phyloP scores from a whole-genome alignment of 2,797 vertebrate species.

The Antennarius maculatus region DNA sequence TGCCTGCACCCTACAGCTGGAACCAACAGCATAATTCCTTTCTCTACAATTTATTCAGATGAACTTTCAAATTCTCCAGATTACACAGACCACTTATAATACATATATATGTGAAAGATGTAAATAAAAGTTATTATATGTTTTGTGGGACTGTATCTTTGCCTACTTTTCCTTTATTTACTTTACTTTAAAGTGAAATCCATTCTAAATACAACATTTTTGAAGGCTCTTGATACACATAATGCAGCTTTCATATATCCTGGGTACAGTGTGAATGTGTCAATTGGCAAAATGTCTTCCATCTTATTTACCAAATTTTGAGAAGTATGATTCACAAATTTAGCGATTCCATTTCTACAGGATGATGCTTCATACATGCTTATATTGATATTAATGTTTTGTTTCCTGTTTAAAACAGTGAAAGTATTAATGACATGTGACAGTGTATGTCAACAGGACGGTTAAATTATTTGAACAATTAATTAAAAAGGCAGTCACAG shows the following conservation, averaged over 20 bases:
- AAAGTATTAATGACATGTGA: neutral
- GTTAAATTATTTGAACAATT: neutral
- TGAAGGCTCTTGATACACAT: too few species aligned
- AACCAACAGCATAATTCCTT: too few species aligned
- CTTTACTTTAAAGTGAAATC: slow-evolving; percentile 16
- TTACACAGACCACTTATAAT: too few species aligned
- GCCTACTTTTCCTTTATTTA: neutral
- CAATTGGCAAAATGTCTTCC: neutral
- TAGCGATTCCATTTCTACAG: neutral
- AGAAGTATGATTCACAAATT: neutral
- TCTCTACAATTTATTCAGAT: too few species aligned
- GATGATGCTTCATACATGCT: neutral
- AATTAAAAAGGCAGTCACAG: neutral
- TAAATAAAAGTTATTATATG: neutral
- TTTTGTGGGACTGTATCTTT: slow-evolving; percentile 29
- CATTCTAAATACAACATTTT: slow-evolving; percentile 4
- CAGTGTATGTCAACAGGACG: neutral
- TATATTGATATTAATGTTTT: neutral
- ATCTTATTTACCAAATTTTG: neutral
- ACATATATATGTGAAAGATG: too few species aligned
- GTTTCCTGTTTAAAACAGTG: neutral
- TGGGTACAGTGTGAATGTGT: neutral
- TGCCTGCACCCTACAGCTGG: too few species aligned
- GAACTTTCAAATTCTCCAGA: too few species aligned
- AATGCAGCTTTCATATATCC: neutral